Percentiles rank a stretch among this genome's conserved stretches.
Evolutionary conservation across 2,113 vertebrate species (phyloP).

Genomic region (Athene cunicularia): DNA sequence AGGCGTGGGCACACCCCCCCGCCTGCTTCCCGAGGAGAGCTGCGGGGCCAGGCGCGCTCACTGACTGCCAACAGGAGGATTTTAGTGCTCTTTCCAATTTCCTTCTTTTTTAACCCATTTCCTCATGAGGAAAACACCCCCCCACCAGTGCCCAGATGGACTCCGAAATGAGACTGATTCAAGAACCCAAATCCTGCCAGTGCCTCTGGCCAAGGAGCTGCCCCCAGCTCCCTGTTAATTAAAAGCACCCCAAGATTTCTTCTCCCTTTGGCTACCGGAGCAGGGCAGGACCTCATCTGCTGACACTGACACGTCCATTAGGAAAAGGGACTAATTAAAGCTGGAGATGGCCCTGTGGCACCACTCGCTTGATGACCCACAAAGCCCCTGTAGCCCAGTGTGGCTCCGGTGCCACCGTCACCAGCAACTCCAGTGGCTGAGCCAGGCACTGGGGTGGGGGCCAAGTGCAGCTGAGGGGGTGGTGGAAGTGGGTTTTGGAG

Average conservation of each 20-base stretch:
- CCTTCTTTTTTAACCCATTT: neutral
- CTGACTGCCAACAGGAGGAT: neutral
- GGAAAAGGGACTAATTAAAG: neutral
- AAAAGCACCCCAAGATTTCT: neutral
- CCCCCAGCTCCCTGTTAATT: neutral
- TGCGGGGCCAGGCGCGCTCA: accelerated
- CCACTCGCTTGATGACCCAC: neutral
- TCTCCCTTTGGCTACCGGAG: neutral
- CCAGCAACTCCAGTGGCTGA: neutral
- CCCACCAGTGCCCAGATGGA: accelerated
- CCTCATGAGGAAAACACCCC: accelerated
- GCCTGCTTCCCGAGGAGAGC: neutral
- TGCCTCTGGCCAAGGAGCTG: accelerated
- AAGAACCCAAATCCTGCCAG: neutral
- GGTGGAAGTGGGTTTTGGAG: neutral
- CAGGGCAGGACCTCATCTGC: neutral
- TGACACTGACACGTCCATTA: neutral
- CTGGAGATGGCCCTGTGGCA: neutral
- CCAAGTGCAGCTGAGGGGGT: accelerated
- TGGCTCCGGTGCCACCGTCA: neutral
- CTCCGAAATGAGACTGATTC: neutral
- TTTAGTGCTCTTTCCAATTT: neutral
- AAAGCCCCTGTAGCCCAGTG: accelerated
- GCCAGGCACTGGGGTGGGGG: neutral
- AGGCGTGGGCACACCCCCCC: neutral